Evolutionary conservation across 1,140 invertebrate species (phyloP).

Genomic region (Drosophila kepulauana): DNA sequence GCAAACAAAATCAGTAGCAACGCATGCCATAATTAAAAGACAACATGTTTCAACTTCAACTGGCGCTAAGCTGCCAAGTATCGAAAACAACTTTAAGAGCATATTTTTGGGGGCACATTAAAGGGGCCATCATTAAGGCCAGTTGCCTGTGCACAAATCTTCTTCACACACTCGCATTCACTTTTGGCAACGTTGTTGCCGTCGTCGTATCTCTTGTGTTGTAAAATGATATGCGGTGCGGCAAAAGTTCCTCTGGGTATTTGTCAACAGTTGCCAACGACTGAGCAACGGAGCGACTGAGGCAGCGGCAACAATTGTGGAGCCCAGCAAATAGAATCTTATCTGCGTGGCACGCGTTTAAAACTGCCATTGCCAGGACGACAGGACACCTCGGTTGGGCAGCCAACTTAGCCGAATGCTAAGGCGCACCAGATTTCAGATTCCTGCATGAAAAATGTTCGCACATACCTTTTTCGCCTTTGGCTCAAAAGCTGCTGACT

Average conservation of each 20-base stretch:
- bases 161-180: constrained; percentile 52
- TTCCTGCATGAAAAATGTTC: constrained; percentile 71
- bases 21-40: constrained; percentile 28
- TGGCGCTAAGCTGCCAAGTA: constrained; percentile 11
- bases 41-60: constrained; percentile 12
- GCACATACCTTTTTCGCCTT: constrained; percentile 66
- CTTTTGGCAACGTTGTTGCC: constrained; percentile 49
- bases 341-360: constrained; percentile 63
- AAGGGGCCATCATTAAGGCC: constrained; percentile 17
- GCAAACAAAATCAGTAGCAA: constrained; percentile 6
- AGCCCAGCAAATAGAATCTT: constrained; percentile 68
- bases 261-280: constrained; percentile 62
- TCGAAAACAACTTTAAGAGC: constrained; percentile 5
- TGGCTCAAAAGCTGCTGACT: constrained; percentile 64
- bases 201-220: constrained; percentile 32
- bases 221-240: constrained; percentile 41
- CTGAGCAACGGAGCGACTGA: neutral
- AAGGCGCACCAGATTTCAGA: constrained; percentile 49
- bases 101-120: constrained; percentile 11
- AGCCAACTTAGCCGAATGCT: constrained; percentile 36
- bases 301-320: constrained; percentile 26
- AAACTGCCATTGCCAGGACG: constrained; percentile 43
- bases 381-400: neutral
- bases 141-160: constrained; percentile 50
- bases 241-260: constrained; percentile 60